Conservation (phyloP, 2,797 vertebrate species). For the Tachyglossus aculeatus region DNA sequence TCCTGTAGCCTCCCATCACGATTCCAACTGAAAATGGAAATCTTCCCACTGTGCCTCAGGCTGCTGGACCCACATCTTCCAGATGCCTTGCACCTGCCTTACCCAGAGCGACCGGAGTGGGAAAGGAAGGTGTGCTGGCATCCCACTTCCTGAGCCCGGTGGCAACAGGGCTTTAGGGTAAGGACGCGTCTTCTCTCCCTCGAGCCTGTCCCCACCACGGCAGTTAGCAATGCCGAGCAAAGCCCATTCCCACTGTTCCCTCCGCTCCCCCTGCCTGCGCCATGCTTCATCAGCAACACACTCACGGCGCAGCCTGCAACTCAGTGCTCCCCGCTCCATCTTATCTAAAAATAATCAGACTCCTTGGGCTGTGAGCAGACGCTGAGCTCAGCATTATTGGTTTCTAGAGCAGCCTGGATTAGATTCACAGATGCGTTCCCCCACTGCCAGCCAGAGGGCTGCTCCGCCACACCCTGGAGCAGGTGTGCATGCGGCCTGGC, state of each 20-base stretch:
- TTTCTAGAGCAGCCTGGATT: constrained; percentile 26
- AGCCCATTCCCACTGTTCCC: background rate
- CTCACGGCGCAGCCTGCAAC: background rate
- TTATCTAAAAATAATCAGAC: constrained; percentile 63
- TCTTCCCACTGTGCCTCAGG: background rate
- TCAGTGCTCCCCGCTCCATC: background rate
- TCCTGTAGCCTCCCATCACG: background rate
- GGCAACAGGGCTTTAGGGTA: too few species aligned
- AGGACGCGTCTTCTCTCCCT: too few species aligned
- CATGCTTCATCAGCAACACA: constrained; percentile 24
- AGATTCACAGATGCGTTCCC: background rate
- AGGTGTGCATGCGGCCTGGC: background rate
- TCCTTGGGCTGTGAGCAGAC: constrained; percentile 52
- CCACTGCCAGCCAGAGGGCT: background rate
- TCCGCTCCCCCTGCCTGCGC: background rate
- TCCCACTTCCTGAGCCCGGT: too few species aligned
- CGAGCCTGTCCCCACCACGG: too few species aligned
- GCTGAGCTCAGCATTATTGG: constrained; percentile 63
- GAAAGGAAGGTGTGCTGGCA: too few species aligned
- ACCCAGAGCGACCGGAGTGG: too few species aligned
- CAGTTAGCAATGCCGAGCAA: too few species aligned
- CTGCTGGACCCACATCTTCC: too few species aligned
- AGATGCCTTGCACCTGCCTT: too few species aligned
- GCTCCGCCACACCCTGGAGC: background rate
- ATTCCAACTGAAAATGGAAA: background rate